Evolutionary conservation across 1,140 invertebrate species (phyloP), one percentile per base, ranked within the genome.

Genomic region (Dolichoris vasculosae): DNA sequence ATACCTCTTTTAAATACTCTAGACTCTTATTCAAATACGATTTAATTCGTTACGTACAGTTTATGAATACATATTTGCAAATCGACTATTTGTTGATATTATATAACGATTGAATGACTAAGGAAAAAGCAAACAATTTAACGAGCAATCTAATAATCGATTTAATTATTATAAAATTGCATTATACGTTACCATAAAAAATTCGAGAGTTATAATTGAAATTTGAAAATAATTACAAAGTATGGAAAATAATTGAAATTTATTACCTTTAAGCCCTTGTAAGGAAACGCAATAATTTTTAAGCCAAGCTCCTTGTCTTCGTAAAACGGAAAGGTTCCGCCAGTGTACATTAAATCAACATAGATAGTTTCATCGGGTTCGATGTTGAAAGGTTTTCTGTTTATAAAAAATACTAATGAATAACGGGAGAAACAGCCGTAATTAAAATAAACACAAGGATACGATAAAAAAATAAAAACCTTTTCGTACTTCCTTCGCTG

Each of bases 221-320:
- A n/a, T n/a, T n/a, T n/a, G n/a, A n/a, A n/a, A 51, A 51, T 51
- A 51, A 51, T 51, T 17, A 9, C 48, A 8, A 51, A 9, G 48
- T 9, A 17, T 64, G 11, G 26, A 48, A 48, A n/a, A 48, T 20
- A 2, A 76, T 43, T 38, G 51, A 30, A 26, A 40, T 30, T 35
- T 51, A 85, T 89, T 86, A 91, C 90, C 80, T 94, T 91, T 40
- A 94, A 93, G 1, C 95, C 95, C 89, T 95, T 95, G 89, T 97
- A 97, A 0, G 97, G 96, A 4, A 97, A 89, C 8, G 94, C 95
- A 48, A 97, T 88, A 46, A 97, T 95, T 88, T 95, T 94, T 81
- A 94, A 95, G 35, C 93, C 94, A 83, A 95, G 88, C 85, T 90
- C 87, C 75, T 89, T 90, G 87, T 95, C 94, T 89, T 94, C 94